Percentiles rank a stretch among this genome's conserved stretches.
Conservation (phyloP, 1,140 invertebrate genomes). For the Apis dorsata region DNA sequence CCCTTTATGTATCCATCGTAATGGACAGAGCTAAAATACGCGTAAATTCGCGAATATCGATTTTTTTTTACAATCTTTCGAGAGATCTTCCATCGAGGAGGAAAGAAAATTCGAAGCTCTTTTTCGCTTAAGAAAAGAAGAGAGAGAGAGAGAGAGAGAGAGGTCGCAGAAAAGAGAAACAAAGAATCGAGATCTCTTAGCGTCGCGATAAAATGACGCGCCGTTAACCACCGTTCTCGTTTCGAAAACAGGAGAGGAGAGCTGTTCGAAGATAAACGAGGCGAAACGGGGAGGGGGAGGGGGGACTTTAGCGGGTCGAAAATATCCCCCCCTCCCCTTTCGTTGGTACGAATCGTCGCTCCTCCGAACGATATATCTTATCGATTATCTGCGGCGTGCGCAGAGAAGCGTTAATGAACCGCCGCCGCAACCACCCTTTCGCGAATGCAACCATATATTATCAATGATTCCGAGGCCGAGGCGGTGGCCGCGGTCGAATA, state of each 20-base stretch:
- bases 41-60: too few species aligned
- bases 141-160: too few species aligned
- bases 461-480: conserved; percentile 50
- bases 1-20: too few species aligned
- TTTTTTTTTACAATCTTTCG: too few species aligned
- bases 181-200: neutral
- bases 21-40: too few species aligned
- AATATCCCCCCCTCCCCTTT: neutral
- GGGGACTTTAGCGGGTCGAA: too few species aligned
- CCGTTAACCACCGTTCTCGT: neutral
- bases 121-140: neutral
- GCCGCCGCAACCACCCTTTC: conserved; percentile 33
- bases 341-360: neutral
- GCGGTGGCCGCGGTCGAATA: conserved; percentile 37
- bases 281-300: too few species aligned
- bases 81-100: neutral
- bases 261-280: conserved; percentile 10
- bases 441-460: conserved; percentile 57
- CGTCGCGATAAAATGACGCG: conserved; percentile 4
- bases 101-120: neutral
- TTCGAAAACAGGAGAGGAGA: neutral
- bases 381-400: conserved; percentile 39
- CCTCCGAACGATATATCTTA: conserved; percentile 25
- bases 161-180: neutral
- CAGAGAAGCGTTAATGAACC: conserved; percentile 58